phyloP scores from a whole-genome alignment of 1,140 invertebrate genomes.

The Anoplolepis gracilipes region DNA sequence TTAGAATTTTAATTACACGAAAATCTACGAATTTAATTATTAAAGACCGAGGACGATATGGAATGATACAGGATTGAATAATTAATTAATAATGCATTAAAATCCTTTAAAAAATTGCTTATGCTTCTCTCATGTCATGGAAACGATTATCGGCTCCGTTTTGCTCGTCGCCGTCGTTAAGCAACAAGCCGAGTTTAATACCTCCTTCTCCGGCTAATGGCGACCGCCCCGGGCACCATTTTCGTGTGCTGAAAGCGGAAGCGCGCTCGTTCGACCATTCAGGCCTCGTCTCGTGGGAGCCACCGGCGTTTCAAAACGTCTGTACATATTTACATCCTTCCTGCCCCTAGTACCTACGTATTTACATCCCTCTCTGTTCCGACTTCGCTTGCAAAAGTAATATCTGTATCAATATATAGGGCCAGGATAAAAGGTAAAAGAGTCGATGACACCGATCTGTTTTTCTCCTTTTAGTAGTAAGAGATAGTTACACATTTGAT shows the following conservation, averaged over 20 bases:
- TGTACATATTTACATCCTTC: slow-evolving; percentile 49
- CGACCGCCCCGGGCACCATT: slow-evolving; percentile 47
- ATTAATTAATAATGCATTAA: slow-evolving; percentile 34
- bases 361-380: slow-evolving; percentile 22
- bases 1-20: not conserved
- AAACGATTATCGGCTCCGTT: slow-evolving; percentile 45
- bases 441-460: slow-evolving; percentile 14
- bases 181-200: slow-evolving; percentile 63
- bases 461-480: not conserved
- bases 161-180: slow-evolving; percentile 36
- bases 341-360: slow-evolving; percentile 2
- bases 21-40: not conserved
- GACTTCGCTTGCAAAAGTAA: slow-evolving; percentile 35
- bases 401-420: slow-evolving; percentile 12
- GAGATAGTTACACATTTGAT: slow-evolving; percentile 14
- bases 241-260: slow-evolving; percentile 56
- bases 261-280: slow-evolving; percentile 66
- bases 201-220: slow-evolving; percentile 58
- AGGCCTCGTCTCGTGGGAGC: slow-evolving; percentile 49
- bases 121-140: not conserved
- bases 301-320: slow-evolving; percentile 50
- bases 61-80: slow-evolving; percentile 5
- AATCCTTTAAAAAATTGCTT: not conserved
- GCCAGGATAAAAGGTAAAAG: not conserved
- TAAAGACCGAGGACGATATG: not conserved